Conservation (phyloP, 2,113 vertebrate genomes). For the human region GRCh38 chr14:47463001-47463500, state of each 20-base stretch:
- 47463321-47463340: neutral
- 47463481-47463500: neutral
- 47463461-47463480: neutral
- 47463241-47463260: neutral
- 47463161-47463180: neutral
- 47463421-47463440: neutral
- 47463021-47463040: neutral
- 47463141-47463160: neutral
- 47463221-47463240: neutral
- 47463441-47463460: neutral
- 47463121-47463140: neutral
- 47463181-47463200: neutral
- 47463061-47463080: neutral
- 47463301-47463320: neutral
- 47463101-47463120: neutral
- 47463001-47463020: neutral
- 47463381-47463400: neutral
- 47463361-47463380: neutral
- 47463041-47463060: conserved; percentile 7
- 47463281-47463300: neutral
- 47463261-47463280: neutral
- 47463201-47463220: neutral
- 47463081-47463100: neutral
- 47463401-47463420: neutral
- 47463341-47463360: neutral